Percentiles rank a stretch among this genome's conserved stretches.
Conservation (phyloP, 2,113 vertebrate genomes). For the Platysteira castanea region DNA sequence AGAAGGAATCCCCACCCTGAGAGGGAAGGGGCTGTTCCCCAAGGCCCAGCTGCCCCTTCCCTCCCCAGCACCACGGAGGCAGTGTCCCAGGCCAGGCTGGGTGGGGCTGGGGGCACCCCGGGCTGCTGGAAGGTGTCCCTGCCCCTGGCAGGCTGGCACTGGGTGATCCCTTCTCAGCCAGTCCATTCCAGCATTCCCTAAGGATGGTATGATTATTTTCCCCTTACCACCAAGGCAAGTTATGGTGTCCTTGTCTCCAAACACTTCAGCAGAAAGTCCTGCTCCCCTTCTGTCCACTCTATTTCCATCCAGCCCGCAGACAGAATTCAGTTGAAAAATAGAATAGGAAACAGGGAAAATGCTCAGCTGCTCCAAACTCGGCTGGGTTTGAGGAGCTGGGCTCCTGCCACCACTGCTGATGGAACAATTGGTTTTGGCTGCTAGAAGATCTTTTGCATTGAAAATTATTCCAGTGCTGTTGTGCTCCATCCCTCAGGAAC, state of each 20-base stretch:
- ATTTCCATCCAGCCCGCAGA: not conserved
- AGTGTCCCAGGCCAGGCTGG: not conserved
- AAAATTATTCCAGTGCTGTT: not conserved
- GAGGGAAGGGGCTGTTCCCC: not conserved
- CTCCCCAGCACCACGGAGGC: not conserved
- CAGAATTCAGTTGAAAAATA: not conserved
- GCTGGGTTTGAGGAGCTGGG: not conserved
- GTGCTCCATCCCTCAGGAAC: not conserved
- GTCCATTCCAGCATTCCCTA: not conserved
- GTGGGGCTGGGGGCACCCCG: accelerated
- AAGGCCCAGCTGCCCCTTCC: not conserved
- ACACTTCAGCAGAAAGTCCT: not conserved
- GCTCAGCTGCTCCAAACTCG: not conserved
- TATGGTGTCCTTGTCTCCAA: not conserved
- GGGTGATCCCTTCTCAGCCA: not conserved
- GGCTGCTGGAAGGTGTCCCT: not conserved
- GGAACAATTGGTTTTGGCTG: not conserved
- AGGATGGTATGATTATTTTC: not conserved
- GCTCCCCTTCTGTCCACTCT: not conserved
- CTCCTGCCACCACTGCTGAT: not conserved
- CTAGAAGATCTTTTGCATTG: not conserved
- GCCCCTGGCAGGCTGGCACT: not conserved
- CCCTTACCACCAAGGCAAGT: not conserved
- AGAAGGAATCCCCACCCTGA: not conserved
- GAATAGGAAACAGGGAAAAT: not conserved